Conservation (phyloP, 2,113 vertebrate genomes). For the Ramphastos sulfuratus region DNA sequence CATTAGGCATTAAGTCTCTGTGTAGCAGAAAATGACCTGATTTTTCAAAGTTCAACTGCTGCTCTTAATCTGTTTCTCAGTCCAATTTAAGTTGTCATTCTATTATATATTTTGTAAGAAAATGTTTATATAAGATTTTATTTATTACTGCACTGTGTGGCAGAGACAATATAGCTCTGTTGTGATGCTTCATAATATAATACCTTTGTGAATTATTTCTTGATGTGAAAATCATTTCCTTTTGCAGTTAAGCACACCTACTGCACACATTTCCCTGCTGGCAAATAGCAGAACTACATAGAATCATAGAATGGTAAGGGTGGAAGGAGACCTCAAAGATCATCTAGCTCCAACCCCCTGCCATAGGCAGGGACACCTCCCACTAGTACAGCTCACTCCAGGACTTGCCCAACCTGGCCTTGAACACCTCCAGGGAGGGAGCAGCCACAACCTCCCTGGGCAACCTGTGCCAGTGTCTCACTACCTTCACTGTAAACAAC, state of each 20-base stretch:
- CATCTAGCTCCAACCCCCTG: no score
- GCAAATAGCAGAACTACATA: not conserved
- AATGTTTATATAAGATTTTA: not conserved
- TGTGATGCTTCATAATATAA: not conserved
- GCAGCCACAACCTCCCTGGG: no score
- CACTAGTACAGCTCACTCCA: no score
- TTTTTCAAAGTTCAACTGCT: not conserved
- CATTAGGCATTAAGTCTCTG: not conserved
- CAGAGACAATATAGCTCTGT: not conserved
- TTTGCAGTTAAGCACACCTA: not conserved
- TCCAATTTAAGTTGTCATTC: constrained; percentile 4
- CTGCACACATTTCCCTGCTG: not conserved
- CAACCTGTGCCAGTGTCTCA: no score
- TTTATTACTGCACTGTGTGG: not conserved
- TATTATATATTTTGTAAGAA: not conserved
- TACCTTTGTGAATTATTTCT: not conserved
- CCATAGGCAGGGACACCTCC: no score
- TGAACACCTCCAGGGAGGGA: no score
- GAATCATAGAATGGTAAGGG: no score
- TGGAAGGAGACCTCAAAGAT: no score
- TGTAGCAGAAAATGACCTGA: not conserved
- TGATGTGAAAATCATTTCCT: not conserved
- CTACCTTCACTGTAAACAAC: no score
- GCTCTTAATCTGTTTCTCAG: not conserved
- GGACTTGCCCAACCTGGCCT: no score